A percentile compares a stretch with the other conserved stretches of the same genome.
Conservation (phyloP, 64 coral and sea anemone genomes). For the Stylophora pistillata region DNA sequence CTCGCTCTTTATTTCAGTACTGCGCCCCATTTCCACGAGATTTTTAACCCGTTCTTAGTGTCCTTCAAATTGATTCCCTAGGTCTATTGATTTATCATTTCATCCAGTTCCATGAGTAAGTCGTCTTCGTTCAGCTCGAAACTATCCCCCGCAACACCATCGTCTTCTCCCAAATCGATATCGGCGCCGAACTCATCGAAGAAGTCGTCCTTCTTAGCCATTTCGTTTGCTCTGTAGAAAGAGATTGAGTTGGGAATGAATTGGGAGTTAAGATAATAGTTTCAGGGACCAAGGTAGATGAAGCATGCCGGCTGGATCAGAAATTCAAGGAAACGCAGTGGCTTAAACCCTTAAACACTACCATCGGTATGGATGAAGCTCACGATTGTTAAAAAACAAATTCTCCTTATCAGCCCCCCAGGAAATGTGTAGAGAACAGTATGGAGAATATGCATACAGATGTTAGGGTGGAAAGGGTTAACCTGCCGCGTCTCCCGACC, state of each 20-base stretch:
- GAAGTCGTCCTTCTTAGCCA: conserved; percentile 61
- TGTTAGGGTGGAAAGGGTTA: too few species aligned
- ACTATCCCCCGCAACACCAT: not conserved
- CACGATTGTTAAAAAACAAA: too few species aligned
- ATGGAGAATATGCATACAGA: too few species aligned
- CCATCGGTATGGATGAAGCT: too few species aligned
- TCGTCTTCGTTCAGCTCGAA: conserved; percentile 56
- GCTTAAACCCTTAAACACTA: too few species aligned
- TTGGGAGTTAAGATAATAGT: not conserved
- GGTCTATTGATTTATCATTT: conserved; percentile 58
- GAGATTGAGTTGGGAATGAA: not conserved
- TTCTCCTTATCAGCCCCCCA: too few species aligned
- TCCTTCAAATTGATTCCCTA: not conserved
- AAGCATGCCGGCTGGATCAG: not conserved
- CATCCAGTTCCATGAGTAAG: conserved; percentile 53
- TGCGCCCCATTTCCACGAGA: too few species aligned
- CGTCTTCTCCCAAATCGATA: conserved; percentile 45
- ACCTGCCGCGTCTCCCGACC: too few species aligned
- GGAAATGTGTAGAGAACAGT: too few species aligned
- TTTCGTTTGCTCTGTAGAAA: conserved; percentile 29
- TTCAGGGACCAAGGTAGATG: not conserved
- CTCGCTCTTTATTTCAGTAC: not conserved
- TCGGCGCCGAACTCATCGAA: conserved; percentile 3
- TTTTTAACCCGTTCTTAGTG: not conserved
- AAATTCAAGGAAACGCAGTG: too few species aligned